Conservation (phyloP, 2,888 invertebrate species). For the Priocnemis perturbator region DNA sequence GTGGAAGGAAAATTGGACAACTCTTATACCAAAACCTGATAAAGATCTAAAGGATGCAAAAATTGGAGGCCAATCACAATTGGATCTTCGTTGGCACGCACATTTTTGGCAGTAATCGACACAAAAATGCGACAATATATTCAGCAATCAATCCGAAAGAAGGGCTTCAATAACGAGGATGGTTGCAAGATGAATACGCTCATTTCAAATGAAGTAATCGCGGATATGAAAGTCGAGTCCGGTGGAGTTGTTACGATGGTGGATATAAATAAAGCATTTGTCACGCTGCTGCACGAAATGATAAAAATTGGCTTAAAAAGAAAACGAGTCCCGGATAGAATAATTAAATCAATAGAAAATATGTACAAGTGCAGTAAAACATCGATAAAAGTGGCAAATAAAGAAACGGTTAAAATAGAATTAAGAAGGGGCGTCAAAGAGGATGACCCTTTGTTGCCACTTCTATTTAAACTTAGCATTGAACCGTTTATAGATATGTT, state of each 20-base stretch:
- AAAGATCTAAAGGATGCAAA: constrained; percentile 54
- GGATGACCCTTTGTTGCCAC: constrained; percentile 71
- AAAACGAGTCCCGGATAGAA: constrained; percentile 60
- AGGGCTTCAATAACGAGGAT: too few species aligned
- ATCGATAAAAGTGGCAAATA: background rate
- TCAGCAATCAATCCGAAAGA: constrained; percentile 56
- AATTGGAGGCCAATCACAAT: constrained; percentile 66
- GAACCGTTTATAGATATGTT: constrained; percentile 9
- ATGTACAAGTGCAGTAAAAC: constrained; percentile 50
- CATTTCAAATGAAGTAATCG: constrained; percentile 29
- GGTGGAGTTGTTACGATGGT: constrained; percentile 37
- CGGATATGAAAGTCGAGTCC: constrained; percentile 23
- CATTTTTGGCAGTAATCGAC: constrained; percentile 63
- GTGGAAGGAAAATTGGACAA: constrained; percentile 16
- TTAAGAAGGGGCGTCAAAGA: constrained; percentile 72
- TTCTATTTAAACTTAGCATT: constrained; percentile 26
- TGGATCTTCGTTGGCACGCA: constrained; percentile 57
- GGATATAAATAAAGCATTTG: constrained; percentile 53
- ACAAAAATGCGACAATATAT: constrained; percentile 45
- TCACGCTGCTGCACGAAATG: constrained; percentile 30
- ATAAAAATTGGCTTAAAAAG: constrained; percentile 54
- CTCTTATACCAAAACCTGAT: constrained; percentile 62
- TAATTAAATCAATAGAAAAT: constrained; percentile 62
- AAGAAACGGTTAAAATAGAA: constrained; percentile 39
- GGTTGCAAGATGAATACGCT: constrained; percentile 42